Conservation (phyloP, 2,113 vertebrate genomes). For the Axis porcinus region DNA sequence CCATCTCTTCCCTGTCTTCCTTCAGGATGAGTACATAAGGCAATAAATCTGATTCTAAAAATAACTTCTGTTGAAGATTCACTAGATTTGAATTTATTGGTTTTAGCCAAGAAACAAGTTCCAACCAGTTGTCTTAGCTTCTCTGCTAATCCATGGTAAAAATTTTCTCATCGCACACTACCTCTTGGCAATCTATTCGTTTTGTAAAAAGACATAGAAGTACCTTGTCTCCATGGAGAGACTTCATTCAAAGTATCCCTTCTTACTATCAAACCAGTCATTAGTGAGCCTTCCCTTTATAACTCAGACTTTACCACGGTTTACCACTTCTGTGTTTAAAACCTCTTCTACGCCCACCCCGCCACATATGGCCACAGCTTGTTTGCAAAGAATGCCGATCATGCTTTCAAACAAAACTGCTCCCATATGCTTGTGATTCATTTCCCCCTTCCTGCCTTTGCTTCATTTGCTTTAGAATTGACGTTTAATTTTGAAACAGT, state of each 20-base stretch:
- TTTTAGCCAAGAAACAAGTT: constrained; percentile 18
- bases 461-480: constrained; percentile 55
- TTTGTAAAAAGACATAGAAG: not conserved
- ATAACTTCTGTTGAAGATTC: not conserved
- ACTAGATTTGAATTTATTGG: not conserved
- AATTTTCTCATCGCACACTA: not conserved
- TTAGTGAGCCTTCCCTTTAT: not conserved
- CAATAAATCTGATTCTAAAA: not conserved
- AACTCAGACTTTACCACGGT: not conserved
- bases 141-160: not conserved
- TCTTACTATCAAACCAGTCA: not conserved
- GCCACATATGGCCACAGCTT: constrained; percentile 53
- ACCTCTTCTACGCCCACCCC: not conserved
- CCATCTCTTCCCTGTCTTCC: not conserved
- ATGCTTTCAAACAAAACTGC: constrained; percentile 66
- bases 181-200: not conserved
- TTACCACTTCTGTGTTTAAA: constrained; percentile 20
- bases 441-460: constrained; percentile 32
- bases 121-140: not conserved
- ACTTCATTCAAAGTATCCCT: not conserved
- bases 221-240: not conserved
- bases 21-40: not conserved
- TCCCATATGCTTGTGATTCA: constrained; percentile 62
- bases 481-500: constrained; percentile 52
- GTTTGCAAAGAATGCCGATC: constrained; percentile 66